Evolutionary conservation across 64 coral and sea anemone genomes (phyloP).

Genomic region (Porites australiensis): DNA sequence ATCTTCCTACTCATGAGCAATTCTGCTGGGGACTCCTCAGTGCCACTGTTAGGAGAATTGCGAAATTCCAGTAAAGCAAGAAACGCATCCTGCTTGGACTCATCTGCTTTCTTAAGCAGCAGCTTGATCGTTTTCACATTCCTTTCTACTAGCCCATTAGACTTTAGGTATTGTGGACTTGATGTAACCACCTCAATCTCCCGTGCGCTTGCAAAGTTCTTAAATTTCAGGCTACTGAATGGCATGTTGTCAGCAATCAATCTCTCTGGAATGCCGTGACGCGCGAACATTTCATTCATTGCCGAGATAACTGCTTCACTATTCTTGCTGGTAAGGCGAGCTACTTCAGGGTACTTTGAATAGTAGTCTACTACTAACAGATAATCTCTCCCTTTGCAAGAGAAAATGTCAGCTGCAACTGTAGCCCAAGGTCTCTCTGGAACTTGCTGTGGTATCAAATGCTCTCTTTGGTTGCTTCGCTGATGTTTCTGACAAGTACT

Average conservation of each 20-base stretch:
- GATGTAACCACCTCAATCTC: constrained; percentile 11
- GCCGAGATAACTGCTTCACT: constrained; percentile 20
- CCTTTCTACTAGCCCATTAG: constrained; percentile 50
- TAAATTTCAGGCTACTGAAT: constrained; percentile 27
- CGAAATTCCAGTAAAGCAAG: too few relatives aligned
- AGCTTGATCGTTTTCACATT: constrained; percentile 17
- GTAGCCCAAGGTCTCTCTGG: too few relatives aligned
- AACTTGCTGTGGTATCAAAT: too few relatives aligned
- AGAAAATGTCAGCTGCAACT: too few relatives aligned
- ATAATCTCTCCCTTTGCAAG: too few relatives aligned
- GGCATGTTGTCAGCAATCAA: constrained; percentile 67
- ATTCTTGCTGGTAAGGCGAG: too few relatives aligned
- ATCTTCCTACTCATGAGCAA: background rate
- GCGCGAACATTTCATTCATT: constrained; percentile 54
- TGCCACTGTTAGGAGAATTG: background rate
- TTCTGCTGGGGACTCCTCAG: too few relatives aligned
- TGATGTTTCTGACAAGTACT: too few relatives aligned
- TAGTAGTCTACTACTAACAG: too few relatives aligned
- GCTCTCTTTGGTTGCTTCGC: too few relatives aligned
- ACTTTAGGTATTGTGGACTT: constrained; percentile 6
- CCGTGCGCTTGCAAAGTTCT: background rate
- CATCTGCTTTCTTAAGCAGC: constrained; percentile 22
- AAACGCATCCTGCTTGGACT: background rate
- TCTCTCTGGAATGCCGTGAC: constrained; percentile 57
- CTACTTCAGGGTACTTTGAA: too few relatives aligned